A percentile compares a stretch with the other conserved stretches of the same genome.
phyloP scores from a whole-genome alignment of 1,140 invertebrate genomes.

The Drosophila jambulina region DNA sequence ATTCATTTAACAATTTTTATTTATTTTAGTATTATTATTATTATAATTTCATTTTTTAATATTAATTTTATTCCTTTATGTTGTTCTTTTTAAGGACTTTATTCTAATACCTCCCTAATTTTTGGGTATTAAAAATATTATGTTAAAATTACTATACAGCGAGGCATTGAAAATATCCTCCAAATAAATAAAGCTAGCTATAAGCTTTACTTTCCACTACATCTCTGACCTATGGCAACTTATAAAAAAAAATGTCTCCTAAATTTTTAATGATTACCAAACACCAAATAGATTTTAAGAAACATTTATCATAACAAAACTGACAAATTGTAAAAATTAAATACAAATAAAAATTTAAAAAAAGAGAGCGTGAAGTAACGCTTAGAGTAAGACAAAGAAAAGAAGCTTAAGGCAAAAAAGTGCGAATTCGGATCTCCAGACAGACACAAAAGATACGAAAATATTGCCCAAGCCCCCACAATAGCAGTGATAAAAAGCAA shows the following conservation, averaged over 20 bases:
- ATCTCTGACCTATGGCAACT: constrained; percentile 14
- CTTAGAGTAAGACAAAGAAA: constrained; percentile 23
- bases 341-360: constrained; percentile 8
- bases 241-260: background rate
- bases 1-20: background rate
- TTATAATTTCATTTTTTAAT: no score
- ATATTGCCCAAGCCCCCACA: constrained; percentile 17
- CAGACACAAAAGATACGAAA: constrained; percentile 19
- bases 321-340: constrained; percentile 16
- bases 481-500: constrained; percentile 10
- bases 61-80: no score
- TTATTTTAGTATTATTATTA: no score
- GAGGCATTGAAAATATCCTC: background rate
- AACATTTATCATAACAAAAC: constrained; percentile 26
- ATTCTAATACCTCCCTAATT: no score
- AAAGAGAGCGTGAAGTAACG: constrained; percentile 18
- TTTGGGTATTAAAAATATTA: background rate
- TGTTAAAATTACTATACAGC: background rate
- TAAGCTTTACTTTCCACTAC: background rate
- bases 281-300: background rate
- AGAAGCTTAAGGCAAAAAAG: constrained; percentile 19
- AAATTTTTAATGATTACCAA: constrained; percentile 10
- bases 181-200: background rate
- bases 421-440: constrained; percentile 17
- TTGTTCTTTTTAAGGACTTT: no score